Evolutionary conservation across 2,888 invertebrate species (phyloP), one percentile per base, ranked within the genome.

Genomic region (Campaea margaritaria): DNA sequence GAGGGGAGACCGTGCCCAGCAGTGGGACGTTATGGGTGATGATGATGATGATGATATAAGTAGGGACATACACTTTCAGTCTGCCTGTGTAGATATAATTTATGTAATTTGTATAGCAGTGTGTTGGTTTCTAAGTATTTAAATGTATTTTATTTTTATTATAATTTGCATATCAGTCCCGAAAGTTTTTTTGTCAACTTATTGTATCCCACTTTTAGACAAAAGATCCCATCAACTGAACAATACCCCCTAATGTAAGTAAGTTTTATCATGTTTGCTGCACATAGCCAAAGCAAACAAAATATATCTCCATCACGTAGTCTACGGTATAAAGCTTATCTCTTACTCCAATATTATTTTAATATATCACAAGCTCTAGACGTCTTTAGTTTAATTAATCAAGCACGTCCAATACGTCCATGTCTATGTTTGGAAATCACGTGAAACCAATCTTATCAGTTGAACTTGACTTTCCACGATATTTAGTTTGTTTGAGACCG

Each of bases 401-500:
- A 13, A 39, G 15, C 16, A 54, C 42, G 38, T n/a, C 16, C 27
- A 39, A n/a, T 13, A 54, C 42, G 38, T n/a, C 16, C 27, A 16
- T 4, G 41, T 45, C 34, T 50, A 57, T 50, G 7, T 56, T 56
- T 55, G 34, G n/a, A 36, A 38, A 49, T 54, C 59, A 59, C 59
- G 59, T 59, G 59, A 54, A 54, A 53, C 39, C 5, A 8, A 34
- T 53, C 44, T 53, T 58, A 58, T 53, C 53, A 28, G 50, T 27
- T 52, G 44, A 53, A 39, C 44, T 53, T 59, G 49, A 41, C 43
- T 36, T 52, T 58, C 34, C 21, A 45, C 45, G n/a, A n/a, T 16
- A 28, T 12, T 12, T 7, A 55, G 42, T 11, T 16, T 41, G 16
- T 41, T 10, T 34, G 13, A 21, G 7, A 16, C 21, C 34, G 31